Evolutionary conservation across 1,140 invertebrate genomes (phyloP).

Genomic region (Pogonomyrmex californicus): DNA sequence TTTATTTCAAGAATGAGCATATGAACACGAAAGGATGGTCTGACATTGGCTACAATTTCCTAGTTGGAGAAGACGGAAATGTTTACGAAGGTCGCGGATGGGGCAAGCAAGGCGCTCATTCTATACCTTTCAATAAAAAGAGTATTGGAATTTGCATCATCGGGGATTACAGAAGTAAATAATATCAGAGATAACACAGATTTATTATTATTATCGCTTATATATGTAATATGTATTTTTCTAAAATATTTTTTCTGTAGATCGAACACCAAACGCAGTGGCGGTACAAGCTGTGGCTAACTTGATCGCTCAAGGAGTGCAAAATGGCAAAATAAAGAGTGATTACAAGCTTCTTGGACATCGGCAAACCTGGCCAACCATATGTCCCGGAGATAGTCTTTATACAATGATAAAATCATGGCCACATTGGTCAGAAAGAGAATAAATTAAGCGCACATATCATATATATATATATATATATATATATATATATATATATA

Average conservation of each 20-base stretch:
- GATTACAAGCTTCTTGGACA: slow-evolving; percentile 87
- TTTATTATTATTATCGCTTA: neutral
- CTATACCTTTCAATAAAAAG: slow-evolving; percentile 83
- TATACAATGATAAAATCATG: slow-evolving; percentile 87
- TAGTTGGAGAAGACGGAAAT: slow-evolving; percentile 87
- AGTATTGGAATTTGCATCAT: slow-evolving; percentile 88
- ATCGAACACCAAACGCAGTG: slow-evolving; percentile 81
- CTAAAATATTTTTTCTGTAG: slow-evolving; percentile 82
- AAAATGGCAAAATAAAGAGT: slow-evolving; percentile 75
- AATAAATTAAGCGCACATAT: neutral
- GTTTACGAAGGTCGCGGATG: slow-evolving; percentile 89
- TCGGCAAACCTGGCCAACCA: slow-evolving; percentile 83
- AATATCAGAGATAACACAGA: neutral
- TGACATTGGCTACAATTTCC: slow-evolving; percentile 88
- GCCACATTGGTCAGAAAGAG: slow-evolving; percentile 82
- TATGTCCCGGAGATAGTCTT: slow-evolving; percentile 87
- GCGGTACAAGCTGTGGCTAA: slow-evolving; percentile 83
- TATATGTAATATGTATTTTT: slow-evolving; percentile 25
- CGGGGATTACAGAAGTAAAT: slow-evolving; percentile 84
- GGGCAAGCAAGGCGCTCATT: slow-evolving; percentile 86
- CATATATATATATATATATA: too few relatives aligned
- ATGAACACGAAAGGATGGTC: slow-evolving; percentile 84
- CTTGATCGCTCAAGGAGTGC: slow-evolving; percentile 85
- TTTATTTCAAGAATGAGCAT: slow-evolving; percentile 83
- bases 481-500: too few relatives aligned